Evolutionary conservation across 23 tunicate genomes (phyloP), one percentile per base, ranked within the genome.

Genomic region (Styela clava): DNA sequence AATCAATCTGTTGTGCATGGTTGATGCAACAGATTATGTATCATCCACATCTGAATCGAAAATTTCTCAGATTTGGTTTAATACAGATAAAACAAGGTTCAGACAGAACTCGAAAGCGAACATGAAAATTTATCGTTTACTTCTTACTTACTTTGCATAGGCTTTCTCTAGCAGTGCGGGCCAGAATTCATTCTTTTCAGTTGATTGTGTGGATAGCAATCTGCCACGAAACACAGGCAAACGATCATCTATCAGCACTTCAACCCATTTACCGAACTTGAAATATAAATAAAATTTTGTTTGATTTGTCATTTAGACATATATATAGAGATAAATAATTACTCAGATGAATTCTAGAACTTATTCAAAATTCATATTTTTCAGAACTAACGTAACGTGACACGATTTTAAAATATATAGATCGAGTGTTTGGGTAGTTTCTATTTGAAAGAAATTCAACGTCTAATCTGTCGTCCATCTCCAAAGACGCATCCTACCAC

Each of bases 221-320:
- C 65, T 32, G 5, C 79, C 83, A 7, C 65, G 28, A 31, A 26
- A 52, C 26, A 16, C 7, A 16, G 83, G 83, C 29, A 79, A 31
- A 9, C 79, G 35, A 67, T 79, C 83, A 79, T 79, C 83, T 31
- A 79, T 37, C 26, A 79, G 9, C 3, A 79, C 74, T 29, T 79
- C 83, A 33, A 68, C 27, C 83, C 83, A 79, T 31, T 79, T 67
- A 26, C 56, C 56, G 25, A 26, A 79, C 79, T 79, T 30, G 27
- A 35, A 68, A 68, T 27, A 31, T 26, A 16, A 16, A 65, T 65
- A 25, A 44, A 44, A 44, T 12, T 5, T 44, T 44, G 56, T 44
- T 44, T 44, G 9, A 44, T 44, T 44, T 12, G 7, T 7, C 56
- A 44, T 7, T 12, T 7, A 44, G 12, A 44, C 12, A 44, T 44